Conservation (phyloP, 2,888 invertebrate species). For the Liposcelis brunnea region DNA sequence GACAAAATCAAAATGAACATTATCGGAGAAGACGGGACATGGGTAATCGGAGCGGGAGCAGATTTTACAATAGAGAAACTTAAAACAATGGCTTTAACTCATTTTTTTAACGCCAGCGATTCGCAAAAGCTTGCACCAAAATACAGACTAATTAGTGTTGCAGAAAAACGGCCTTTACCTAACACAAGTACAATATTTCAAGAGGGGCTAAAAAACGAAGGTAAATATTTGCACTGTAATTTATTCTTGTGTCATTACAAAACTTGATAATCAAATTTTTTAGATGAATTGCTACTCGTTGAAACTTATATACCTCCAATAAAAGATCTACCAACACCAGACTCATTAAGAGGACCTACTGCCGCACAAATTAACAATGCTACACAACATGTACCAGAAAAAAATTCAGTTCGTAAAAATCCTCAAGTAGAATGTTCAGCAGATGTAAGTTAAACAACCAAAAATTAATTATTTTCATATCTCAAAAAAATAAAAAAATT, state of each 20-base stretch:
- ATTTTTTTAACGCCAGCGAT: conserved; percentile 9
- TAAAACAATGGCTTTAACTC: conserved; percentile 9
- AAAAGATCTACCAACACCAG: conserved; percentile 11
- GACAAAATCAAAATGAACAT: conserved; percentile 11
- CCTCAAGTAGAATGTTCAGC: conserved; percentile 15
- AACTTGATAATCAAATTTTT: not conserved
- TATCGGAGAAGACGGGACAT: conserved; percentile 10
- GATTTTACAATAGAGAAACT: conserved; percentile 6
- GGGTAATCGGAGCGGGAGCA: conserved; percentile 6
- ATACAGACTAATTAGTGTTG: conserved; percentile 11
- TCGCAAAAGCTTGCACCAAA: conserved; percentile 5
- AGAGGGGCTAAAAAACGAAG: conserved; percentile 9
- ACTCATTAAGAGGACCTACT: conserved; percentile 29
- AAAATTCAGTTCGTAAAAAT: conserved; percentile 17
- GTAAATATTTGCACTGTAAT: too few relatives aligned
- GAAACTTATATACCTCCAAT: not conserved
- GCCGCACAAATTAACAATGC: conserved; percentile 29
- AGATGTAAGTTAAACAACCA: conserved; percentile 14
- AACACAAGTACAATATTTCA: conserved; percentile 6
- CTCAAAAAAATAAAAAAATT: not conserved
- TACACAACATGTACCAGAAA: conserved; percentile 27
- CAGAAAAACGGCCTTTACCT: conserved; percentile 7
- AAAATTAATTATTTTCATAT: not conserved
- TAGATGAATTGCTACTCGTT: conserved; percentile 12
- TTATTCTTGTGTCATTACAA: too few relatives aligned